Conservation (phyloP, 2,113 vertebrate species). For the Hemicordylus capensis region DNA sequence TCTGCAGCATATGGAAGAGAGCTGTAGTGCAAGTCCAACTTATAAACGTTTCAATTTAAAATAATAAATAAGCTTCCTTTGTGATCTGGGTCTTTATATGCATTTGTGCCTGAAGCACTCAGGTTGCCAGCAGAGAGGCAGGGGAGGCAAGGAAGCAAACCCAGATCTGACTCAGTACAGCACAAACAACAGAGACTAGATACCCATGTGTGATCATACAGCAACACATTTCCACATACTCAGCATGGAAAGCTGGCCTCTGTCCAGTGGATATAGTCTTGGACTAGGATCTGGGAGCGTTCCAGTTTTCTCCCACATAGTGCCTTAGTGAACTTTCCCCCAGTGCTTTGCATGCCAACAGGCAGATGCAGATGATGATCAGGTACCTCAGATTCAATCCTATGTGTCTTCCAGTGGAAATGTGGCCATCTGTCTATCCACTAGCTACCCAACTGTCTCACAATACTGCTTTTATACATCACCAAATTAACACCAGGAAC, state of each 20-base stretch:
- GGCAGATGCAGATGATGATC: background rate
- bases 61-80: constrained; percentile 61
- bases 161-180: rapidly evolving
- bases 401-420: background rate
- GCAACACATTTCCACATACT: background rate
- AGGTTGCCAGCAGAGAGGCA: background rate
- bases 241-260: background rate
- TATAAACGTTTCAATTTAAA: constrained; percentile 50
- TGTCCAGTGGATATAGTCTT: background rate
- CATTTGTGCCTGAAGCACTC: constrained; percentile 39
- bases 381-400: background rate
- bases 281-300: background rate
- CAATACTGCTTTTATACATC: background rate
- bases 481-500: background rate
- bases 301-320: too few relatives aligned
- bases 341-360: background rate
- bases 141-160: background rate
- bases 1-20: constrained; percentile 42
- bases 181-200: background rate
- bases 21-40: constrained; percentile 10
- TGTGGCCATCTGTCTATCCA: background rate
- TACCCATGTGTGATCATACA: background rate
- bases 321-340: background rate
- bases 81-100: constrained; percentile 11
- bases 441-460: background rate